Conservation (phyloP, 2,113 vertebrate species). For the Datnioides undecimradiatus region DNA sequence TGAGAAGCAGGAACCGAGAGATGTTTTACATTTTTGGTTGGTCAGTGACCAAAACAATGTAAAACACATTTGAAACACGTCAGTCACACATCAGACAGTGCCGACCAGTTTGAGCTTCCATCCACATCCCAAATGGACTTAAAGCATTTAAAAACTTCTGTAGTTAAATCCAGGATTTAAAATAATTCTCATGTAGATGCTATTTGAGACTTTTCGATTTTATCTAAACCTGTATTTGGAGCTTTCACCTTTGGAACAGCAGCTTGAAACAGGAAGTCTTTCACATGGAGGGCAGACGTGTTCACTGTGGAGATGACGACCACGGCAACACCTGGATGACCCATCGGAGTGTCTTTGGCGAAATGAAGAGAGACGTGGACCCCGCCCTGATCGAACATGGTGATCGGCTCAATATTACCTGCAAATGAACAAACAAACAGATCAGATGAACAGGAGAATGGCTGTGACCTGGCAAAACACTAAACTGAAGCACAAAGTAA, state of each 20-base stretch:
- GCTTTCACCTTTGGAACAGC: conserved; percentile 90
- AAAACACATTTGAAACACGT: background rate
- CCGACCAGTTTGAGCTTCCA: too few species aligned
- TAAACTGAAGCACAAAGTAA: background rate
- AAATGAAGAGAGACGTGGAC: conserved; percentile 90
- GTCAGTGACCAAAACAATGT: background rate
- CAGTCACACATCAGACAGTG: too few species aligned
- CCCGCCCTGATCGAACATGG: conserved; percentile 84
- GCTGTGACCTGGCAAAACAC: too few species aligned
- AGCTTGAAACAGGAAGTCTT: conserved; percentile 87
- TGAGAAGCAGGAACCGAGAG: too few species aligned
- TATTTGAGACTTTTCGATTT: too few species aligned
- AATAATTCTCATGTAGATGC: too few species aligned
- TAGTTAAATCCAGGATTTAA: too few species aligned
- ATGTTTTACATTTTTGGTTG: too few species aligned
- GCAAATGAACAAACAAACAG: background rate
- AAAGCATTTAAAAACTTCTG: too few species aligned
- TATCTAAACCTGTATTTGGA: too few species aligned
- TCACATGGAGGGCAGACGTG: conserved; percentile 85
- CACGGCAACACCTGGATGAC: conserved; percentile 84
- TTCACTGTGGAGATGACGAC: conserved; percentile 89
- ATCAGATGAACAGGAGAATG: background rate
- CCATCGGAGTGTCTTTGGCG: conserved; percentile 75
- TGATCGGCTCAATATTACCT: conserved; percentile 87
- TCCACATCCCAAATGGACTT: too few species aligned